Conservation (phyloP, 2,113 vertebrate species). For the Pachyramphus minor region DNA sequence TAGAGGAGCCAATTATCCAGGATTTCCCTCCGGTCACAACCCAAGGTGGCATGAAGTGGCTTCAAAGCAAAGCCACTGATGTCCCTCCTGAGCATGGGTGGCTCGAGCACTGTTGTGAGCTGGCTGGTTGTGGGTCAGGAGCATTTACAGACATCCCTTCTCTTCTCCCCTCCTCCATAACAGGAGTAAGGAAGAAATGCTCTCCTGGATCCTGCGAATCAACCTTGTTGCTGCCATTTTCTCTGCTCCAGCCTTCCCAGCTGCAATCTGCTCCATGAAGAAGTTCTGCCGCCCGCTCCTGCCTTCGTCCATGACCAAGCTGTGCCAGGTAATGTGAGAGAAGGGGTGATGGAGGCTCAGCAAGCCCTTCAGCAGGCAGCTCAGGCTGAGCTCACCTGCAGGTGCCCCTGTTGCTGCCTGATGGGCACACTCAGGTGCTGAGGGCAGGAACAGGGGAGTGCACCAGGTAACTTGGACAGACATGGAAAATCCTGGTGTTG, state of each 20-base stretch:
- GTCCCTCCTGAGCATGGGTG: not conserved
- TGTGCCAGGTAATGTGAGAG: conserved; percentile 74
- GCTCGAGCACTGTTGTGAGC: not conserved
- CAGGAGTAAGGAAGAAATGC: conserved; percentile 96
- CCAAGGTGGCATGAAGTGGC: not conserved
- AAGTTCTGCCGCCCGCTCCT: conserved; percentile 93
- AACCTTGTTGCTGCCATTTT: conserved; percentile 95
- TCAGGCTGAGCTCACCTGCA: not conserved
- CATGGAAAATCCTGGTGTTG: not conserved
- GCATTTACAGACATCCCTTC: not conserved
- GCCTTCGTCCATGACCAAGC: conserved; percentile 85
- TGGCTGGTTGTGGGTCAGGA: not conserved
- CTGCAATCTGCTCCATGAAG: conserved; percentile 96
- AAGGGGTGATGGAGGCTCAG: not conserved
- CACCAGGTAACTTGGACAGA: not conserved
- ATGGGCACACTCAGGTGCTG: not conserved
- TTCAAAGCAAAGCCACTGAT: not conserved
- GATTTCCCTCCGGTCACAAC: not conserved
- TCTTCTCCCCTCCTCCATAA: not conserved
- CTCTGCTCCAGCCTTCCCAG: conserved; percentile 94
- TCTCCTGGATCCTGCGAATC: conserved; percentile 95
- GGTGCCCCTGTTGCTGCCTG: not conserved
- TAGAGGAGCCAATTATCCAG: not conserved
- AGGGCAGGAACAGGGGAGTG: not conserved
- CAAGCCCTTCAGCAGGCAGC: not conserved